Conservation (phyloP, 2,888 invertebrate genomes). For the Amblyteles armatorius region DNA sequence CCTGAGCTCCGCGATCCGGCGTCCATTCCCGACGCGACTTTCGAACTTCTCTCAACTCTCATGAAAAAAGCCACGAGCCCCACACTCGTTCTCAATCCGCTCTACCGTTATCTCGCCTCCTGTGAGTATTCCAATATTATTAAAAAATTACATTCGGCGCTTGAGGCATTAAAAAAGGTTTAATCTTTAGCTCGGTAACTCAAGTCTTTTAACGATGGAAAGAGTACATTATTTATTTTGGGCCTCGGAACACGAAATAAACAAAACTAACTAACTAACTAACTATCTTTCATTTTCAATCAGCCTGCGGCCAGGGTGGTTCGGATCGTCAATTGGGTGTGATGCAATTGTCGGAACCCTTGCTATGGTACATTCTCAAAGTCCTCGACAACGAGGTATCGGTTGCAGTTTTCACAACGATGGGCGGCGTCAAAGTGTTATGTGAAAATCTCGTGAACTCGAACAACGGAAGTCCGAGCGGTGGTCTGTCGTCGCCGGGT, state of each 20-base stretch:
- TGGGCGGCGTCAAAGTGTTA: conserved; percentile 91
- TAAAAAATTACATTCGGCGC: neutral
- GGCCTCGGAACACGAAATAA: too few species aligned
- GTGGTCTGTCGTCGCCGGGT: conserved; percentile 86
- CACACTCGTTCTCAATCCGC: conserved; percentile 91
- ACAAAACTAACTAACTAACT: neutral
- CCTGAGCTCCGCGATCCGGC: conserved; percentile 88
- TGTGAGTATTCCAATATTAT: conserved; percentile 73
- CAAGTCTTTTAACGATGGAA: too few species aligned
- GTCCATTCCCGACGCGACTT: conserved; percentile 95
- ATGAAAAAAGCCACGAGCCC: conserved; percentile 92
- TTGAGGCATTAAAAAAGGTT: neutral
- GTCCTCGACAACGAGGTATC: conserved; percentile 92
- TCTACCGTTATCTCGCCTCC: conserved; percentile 86
- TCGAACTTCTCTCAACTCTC: conserved; percentile 92
- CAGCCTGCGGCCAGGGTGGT: conserved; percentile 78
- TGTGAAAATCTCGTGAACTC: conserved; percentile 90
- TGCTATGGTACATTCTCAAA: conserved; percentile 93
- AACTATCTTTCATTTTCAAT: conserved; percentile 2
- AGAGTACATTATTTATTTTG: too few species aligned
- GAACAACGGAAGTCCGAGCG: conserved; percentile 85
- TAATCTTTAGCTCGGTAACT: neutral
- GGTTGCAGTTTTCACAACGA: conserved; percentile 90
- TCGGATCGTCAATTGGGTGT: conserved; percentile 80
- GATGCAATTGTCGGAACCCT: conserved; percentile 92